Percentiles rank a stretch among this genome's conserved stretches.
Conservation (phyloP, 2,888 invertebrate genomes). For the Apoda limacodes region DNA sequence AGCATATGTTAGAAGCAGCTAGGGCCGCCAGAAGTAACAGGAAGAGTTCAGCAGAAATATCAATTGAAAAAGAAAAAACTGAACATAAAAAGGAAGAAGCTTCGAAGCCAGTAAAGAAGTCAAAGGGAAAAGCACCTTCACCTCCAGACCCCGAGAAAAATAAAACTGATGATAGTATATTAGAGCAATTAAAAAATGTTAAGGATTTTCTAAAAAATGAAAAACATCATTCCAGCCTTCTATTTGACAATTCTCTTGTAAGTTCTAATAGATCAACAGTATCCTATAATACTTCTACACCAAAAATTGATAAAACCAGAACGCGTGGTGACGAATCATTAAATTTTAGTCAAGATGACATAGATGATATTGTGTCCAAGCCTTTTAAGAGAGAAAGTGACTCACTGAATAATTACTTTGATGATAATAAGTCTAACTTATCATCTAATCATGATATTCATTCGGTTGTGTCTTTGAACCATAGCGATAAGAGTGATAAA, state of each 20-base stretch:
- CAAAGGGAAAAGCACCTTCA: slow-evolving; percentile 80
- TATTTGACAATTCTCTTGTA: slow-evolving; percentile 33
- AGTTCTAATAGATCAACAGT: slow-evolving; percentile 29
- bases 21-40: slow-evolving; percentile 76
- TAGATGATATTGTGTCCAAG: slow-evolving; percentile 64
- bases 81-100: slow-evolving; percentile 45
- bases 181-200: slow-evolving; percentile 51
- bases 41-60: slow-evolving; percentile 58
- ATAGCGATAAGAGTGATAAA: slow-evolving; percentile 62
- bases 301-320: slow-evolving; percentile 53
- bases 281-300: slow-evolving; percentile 60
- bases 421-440: slow-evolving; percentile 56
- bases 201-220: slow-evolving; percentile 54
- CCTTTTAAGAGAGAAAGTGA: slow-evolving; percentile 61
- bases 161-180: slow-evolving; percentile 58
- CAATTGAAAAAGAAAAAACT: slow-evolving; percentile 39
- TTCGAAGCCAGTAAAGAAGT: slow-evolving; percentile 64
- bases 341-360: slow-evolving; percentile 61
- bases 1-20: slow-evolving; percentile 79
- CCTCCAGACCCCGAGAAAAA: slow-evolving; percentile 71
- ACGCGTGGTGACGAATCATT: slow-evolving; percentile 51
- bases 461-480: slow-evolving; percentile 54
- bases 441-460: slow-evolving; percentile 58
- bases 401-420: slow-evolving; percentile 57
- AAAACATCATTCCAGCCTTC: slow-evolving; percentile 50